A percentile compares a stretch with the other conserved stretches of the same genome.
Evolutionary conservation across 2,797 vertebrate species (phyloP).

Genomic region (Anguilla marmorata): DNA sequence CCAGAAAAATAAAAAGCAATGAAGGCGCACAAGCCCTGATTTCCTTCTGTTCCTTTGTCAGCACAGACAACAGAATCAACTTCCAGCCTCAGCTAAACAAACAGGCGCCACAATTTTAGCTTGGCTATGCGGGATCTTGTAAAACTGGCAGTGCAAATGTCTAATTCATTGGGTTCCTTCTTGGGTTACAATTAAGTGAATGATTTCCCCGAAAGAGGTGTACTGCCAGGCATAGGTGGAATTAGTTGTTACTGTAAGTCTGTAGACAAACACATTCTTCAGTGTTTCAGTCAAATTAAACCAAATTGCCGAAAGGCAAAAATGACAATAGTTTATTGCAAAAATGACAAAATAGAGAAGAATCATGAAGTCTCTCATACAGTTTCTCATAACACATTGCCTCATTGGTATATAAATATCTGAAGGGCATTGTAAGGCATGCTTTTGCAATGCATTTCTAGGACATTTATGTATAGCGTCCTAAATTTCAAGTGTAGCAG

Average conservation of each 20-base stretch:
- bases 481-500: neutral
- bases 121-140: slow-evolving; percentile 56
- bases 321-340: neutral
- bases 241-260: neutral
- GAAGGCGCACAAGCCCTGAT: neutral
- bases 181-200: slow-evolving; percentile 65
- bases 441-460: neutral
- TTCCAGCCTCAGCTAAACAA: slow-evolving; percentile 59
- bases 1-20: neutral
- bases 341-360: neutral
- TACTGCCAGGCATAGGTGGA: neutral
- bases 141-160: slow-evolving; percentile 56
- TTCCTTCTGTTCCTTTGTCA: slow-evolving; percentile 56
- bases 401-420: neutral
- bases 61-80: slow-evolving; percentile 64
- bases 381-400: neutral
- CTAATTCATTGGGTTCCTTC: slow-evolving; percentile 41
- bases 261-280: neutral
- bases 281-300: neutral
- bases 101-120: slow-evolving; percentile 56
- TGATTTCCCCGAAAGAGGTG: slow-evolving; percentile 1
- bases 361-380: neutral
- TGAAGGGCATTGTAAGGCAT: neutral
- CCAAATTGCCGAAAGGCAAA: neutral
- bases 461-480: neutral